These are phyloP conservation scores for Cyrtorhinus lividipennis DNA, from an alignment of 1,140 invertebrate species.

Conservation along the genomic window DNA sequence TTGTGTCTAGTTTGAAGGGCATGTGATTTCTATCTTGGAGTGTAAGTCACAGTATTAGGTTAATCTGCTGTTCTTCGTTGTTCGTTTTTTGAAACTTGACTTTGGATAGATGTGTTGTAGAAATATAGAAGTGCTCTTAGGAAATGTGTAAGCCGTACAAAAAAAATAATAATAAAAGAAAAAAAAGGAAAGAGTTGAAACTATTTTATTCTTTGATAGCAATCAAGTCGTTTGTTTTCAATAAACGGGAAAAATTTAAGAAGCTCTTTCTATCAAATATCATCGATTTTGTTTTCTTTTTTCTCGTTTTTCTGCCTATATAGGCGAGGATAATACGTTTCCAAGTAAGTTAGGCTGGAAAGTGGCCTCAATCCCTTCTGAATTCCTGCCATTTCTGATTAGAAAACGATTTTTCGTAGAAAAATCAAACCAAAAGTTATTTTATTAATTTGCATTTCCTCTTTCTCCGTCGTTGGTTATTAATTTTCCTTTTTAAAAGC, in stretches of 20 bases:
- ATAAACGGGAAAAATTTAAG: background rate
- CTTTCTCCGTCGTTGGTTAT: background rate
- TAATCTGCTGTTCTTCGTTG: no score
- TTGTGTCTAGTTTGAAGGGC: no score
- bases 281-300: slow-evolving; percentile 19
- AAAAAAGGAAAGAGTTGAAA: no score
- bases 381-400: slow-evolving; percentile 10
- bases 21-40: no score
- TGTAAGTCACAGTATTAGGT: no score
- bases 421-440: slow-evolving; percentile 4
- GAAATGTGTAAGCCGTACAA: no score
- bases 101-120: no score
- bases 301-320: slow-evolving; percentile 21
- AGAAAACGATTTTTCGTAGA: slow-evolving; percentile 1
- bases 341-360: slow-evolving; percentile 29
- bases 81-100: no score
- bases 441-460: slow-evolving; percentile 8
- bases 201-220: no score
- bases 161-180: no score
- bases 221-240: no score
- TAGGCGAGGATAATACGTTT: slow-evolving; percentile 29
- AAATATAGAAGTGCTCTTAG: no score
- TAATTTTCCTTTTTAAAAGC: slow-evolving; percentile 7
- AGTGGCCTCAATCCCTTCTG: slow-evolving; percentile 2
- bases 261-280: background rate